phyloP scores from a whole-genome alignment of 2,888 invertebrate species.

The Rhimphoctona megacephalus region DNA sequence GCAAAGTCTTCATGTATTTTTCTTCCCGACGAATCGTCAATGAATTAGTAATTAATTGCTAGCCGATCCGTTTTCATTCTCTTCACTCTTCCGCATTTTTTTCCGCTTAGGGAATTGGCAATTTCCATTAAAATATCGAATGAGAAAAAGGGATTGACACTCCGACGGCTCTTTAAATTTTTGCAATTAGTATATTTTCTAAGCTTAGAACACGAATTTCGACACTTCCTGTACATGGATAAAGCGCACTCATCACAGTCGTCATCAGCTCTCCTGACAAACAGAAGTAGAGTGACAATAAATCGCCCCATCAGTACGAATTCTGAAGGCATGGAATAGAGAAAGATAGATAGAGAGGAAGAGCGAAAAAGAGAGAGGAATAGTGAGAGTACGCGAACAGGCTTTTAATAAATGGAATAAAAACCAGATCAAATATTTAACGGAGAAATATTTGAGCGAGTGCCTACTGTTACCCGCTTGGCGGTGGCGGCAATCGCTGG shows the following conservation, averaged over 20 bases:
- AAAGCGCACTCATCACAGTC: conserved; percentile 57
- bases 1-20: neutral
- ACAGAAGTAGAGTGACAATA: conserved; percentile 49
- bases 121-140: neutral
- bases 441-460: conserved; percentile 82
- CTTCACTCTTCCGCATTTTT: neutral
- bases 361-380: conserved; percentile 43
- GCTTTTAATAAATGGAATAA: conserved; percentile 83
- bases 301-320: conserved; percentile 53
- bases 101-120: neutral
- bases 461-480: conserved; percentile 78
- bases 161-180: neutral
- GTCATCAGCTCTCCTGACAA: conserved; percentile 52
- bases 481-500: conserved; percentile 62
- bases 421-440: conserved; percentile 83
- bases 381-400: conserved; percentile 62
- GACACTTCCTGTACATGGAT: conserved; percentile 27
- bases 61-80: neutral
- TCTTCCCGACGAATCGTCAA: neutral
- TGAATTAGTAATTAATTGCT: neutral
- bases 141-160: neutral
- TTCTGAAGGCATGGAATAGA: conserved; percentile 26
- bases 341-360: conserved; percentile 30
- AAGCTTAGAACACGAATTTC: neutral
- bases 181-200: neutral